phyloP scores from a whole-genome alignment of 2,888 invertebrate species.

The Agonopterix heracliana region DNA sequence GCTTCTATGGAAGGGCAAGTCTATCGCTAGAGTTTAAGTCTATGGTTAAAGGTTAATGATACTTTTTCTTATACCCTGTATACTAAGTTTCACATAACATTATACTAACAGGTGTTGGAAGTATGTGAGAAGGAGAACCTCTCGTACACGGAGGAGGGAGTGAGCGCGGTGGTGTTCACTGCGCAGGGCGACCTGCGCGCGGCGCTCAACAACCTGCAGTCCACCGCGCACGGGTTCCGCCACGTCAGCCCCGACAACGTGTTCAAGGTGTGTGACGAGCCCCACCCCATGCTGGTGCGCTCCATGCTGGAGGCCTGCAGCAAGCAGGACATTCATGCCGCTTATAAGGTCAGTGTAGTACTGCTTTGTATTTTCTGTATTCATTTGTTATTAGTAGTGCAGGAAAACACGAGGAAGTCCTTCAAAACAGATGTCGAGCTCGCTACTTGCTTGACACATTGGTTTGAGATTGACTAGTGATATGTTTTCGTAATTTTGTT shows the following conservation, averaged over 20 bases:
- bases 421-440: too few relatives aligned
- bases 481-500: too few relatives aligned
- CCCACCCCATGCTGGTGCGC: slow-evolving; percentile 95
- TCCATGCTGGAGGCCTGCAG: slow-evolving; percentile 92
- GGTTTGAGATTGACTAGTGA: too few relatives aligned
- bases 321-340: slow-evolving; percentile 87
- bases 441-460: too few relatives aligned
- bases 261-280: slow-evolving; percentile 99
- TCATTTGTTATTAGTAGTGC: too few relatives aligned
- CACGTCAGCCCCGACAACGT: slow-evolving; percentile 95
- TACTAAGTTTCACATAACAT: not conserved
- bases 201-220: slow-evolving; percentile 91
- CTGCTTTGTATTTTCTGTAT: not conserved
- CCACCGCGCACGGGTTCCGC: slow-evolving; percentile 89
- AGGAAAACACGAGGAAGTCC: not conserved
- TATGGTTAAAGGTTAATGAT: too few relatives aligned
- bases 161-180: slow-evolving; percentile 97
- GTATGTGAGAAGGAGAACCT: slow-evolving; percentile 71
- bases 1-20: too few relatives aligned
- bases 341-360: slow-evolving; percentile 81
- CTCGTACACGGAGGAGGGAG: slow-evolving; percentile 92
- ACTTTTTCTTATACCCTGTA: too few relatives aligned
- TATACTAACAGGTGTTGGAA: slow-evolving; percentile 46
- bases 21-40: too few relatives aligned
- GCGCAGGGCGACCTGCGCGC: slow-evolving; percentile 99